Conservation (phyloP, 2,888 invertebrate genomes). For the Tortricodes alternella region DNA sequence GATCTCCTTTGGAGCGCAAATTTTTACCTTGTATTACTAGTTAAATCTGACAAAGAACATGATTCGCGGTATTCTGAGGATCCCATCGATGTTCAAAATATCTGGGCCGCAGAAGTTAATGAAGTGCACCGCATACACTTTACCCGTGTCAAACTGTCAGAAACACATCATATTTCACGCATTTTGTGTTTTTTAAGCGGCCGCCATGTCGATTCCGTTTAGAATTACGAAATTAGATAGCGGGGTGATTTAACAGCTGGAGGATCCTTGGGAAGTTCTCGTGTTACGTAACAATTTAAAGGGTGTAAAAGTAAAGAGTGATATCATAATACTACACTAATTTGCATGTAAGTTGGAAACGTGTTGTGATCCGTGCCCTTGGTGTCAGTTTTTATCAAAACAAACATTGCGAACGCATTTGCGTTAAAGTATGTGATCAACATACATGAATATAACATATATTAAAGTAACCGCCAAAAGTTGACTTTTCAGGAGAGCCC, state of each 20-base stretch:
- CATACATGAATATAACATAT: too few relatives aligned
- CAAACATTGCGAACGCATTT: slow-evolving; percentile 58
- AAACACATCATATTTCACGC: slow-evolving; percentile 72
- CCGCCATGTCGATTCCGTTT: slow-evolving; percentile 62
- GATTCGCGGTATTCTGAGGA: slow-evolving; percentile 42
- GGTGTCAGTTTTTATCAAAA: too few relatives aligned
- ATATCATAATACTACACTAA: slow-evolving; percentile 76
- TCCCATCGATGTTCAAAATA: slow-evolving; percentile 46
- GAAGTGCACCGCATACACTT: slow-evolving; percentile 70
- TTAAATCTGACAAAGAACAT: slow-evolving; percentile 39
- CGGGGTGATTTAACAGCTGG: slow-evolving; percentile 40
- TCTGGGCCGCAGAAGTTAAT: slow-evolving; percentile 64
- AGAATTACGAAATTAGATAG: slow-evolving; percentile 50
- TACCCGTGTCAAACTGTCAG: slow-evolving; percentile 78
- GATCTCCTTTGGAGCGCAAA: too few relatives aligned
- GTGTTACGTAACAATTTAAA: too few relatives aligned
- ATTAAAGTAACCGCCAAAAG: too few relatives aligned
- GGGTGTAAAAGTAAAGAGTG: slow-evolving; percentile 63
- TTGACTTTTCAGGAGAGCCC: too few relatives aligned
- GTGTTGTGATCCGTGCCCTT: slow-evolving; percentile 80
- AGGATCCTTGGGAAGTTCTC: too few relatives aligned
- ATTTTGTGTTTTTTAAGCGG: slow-evolving; percentile 59
- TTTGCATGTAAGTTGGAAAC: slow-evolving; percentile 71
- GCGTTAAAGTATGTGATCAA: too few relatives aligned
- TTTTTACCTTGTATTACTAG: not conserved